Percentiles rank a stretch among this genome's conserved stretches.
Evolutionary conservation across 2,888 invertebrate genomes (phyloP).

Genomic region (Xanthia icteritia): DNA sequence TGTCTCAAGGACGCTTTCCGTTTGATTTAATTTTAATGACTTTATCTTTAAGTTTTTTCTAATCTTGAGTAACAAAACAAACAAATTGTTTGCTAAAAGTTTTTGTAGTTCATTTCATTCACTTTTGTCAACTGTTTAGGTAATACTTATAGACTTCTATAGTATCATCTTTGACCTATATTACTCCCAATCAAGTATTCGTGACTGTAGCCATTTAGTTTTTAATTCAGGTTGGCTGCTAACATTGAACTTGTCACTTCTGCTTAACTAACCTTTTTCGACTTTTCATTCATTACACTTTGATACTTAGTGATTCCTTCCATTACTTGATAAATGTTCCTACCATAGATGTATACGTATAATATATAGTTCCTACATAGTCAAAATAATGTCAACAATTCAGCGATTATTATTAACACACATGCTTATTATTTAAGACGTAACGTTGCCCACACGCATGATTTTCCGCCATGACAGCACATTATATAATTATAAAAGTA

Average conservation of each 20-base stretch:
- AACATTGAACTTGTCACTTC: conserved; percentile 76
- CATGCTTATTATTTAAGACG: too few species aligned
- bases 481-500: neutral
- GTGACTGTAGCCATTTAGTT: conserved; percentile 69
- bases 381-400: too few species aligned
- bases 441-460: neutral
- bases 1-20: neutral
- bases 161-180: conserved; percentile 51
- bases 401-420: too few species aligned
- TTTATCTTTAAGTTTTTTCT: neutral
- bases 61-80: neutral
- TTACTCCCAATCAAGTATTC: conserved; percentile 51
- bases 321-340: too few species aligned
- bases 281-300: conserved; percentile 29
- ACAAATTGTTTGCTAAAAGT: neutral
- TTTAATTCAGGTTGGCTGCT: conserved; percentile 70
- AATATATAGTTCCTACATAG: neutral
- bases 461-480: neutral
- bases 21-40: neutral
- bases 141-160: neutral
- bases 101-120: neutral
- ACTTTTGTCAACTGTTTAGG: neutral
- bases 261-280: conserved; percentile 43
- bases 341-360: too few species aligned
- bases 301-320: neutral